Evolutionary conservation across 2,797 vertebrate genomes (phyloP).

Genomic region (Prunella strophiata): DNA sequence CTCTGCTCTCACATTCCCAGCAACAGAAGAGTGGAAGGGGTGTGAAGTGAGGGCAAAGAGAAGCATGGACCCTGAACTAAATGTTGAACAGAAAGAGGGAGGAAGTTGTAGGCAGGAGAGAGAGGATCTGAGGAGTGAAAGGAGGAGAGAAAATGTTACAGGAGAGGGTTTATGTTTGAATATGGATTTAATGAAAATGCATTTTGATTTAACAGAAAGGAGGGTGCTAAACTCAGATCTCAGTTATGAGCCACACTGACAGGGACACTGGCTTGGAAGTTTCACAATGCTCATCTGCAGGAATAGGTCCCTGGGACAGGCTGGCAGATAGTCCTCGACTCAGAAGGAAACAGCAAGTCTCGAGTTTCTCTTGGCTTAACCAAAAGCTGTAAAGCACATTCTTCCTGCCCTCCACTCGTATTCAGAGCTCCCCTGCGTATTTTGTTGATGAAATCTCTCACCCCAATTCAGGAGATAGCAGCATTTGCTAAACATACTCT

Average conservation of each 20-base stretch:
- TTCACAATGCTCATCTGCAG: background rate
- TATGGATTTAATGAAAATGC: background rate
- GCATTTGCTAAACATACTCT: conserved; percentile 12
- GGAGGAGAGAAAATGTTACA: background rate
- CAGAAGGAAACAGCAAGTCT: background rate
- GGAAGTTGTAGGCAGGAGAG: background rate
- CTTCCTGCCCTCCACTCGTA: background rate
- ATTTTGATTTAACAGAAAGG: background rate
- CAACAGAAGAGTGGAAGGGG: background rate
- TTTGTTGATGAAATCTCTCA: conserved; percentile 60
- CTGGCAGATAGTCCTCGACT: background rate
- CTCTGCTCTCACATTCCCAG: background rate
- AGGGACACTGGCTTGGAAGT: background rate
- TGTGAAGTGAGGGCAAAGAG: background rate
- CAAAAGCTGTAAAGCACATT: conserved; percentile 20
- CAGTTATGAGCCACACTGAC: rapidly evolving
- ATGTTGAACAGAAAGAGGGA: background rate
- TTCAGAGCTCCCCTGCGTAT: background rate
- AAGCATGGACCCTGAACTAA: background rate
- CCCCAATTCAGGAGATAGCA: conserved; percentile 21
- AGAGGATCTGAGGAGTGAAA: background rate
- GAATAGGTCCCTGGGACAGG: background rate
- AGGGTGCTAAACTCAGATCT: background rate
- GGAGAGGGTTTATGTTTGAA: background rate
- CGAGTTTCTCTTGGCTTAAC: background rate